Percentiles rank a stretch among this genome's conserved stretches.
Conservation (phyloP, 2,113 vertebrate species). For the Cisticola juncidis region DNA sequence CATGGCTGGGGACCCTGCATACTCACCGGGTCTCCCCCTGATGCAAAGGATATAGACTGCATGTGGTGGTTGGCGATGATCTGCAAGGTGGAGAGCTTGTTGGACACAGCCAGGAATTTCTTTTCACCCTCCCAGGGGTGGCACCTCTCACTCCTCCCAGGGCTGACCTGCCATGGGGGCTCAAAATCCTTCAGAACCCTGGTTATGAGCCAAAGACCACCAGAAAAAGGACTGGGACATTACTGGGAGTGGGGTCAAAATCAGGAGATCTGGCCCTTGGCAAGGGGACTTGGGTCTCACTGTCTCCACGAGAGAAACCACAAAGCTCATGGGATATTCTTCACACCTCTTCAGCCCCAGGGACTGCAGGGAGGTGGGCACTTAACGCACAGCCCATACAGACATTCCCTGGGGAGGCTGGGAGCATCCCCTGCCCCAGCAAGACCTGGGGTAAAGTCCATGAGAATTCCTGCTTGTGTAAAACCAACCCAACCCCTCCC, state of each 20-base stretch:
- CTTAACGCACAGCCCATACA: background rate
- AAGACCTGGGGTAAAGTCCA: background rate
- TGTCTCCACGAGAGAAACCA: background rate
- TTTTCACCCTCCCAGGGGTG: background rate
- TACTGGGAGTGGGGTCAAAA: background rate
- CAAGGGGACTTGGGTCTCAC: background rate
- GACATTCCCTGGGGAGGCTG: background rate
- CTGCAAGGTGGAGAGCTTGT: conserved; percentile 63
- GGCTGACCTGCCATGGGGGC: background rate
- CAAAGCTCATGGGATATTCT: background rate
- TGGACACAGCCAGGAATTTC: background rate
- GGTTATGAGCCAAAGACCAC: background rate
- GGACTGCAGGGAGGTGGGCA: background rate
- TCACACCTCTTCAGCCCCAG: background rate
- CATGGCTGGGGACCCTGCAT: accelerated
- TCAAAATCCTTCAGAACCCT: background rate
- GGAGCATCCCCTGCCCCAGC: background rate
- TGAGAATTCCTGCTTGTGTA: accelerated
- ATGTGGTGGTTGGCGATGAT: conserved; percentile 97
- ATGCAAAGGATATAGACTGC: conserved; percentile 96
- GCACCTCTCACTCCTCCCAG: background rate
- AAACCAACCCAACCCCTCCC: background rate
- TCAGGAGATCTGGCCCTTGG: background rate
- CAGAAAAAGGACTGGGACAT: background rate
- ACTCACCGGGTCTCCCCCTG: conserved; percentile 96